Conservation (phyloP, 2,113 vertebrate genomes). For the Oreocharis arfaki region DNA sequence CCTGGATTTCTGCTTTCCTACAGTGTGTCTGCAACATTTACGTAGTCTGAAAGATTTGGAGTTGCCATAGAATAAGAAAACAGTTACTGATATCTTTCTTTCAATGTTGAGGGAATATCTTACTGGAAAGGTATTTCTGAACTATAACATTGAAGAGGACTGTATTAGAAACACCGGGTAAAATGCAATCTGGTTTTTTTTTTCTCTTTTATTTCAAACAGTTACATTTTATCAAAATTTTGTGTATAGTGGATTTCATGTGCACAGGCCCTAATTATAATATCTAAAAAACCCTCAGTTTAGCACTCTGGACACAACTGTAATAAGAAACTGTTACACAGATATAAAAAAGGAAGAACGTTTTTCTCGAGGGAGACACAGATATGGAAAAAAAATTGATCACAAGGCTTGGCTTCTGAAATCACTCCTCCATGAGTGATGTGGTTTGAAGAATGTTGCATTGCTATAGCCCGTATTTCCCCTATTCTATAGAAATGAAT, state of each 20-base stretch:
- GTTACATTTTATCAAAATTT: background rate
- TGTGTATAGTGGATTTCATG: background rate
- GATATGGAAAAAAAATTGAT: background rate
- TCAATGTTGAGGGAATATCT: background rate
- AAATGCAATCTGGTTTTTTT: background rate
- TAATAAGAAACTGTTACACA: background rate
- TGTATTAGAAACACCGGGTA: background rate
- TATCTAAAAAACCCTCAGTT: background rate
- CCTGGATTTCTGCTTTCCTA: background rate
- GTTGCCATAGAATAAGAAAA: background rate
- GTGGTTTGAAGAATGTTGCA: background rate
- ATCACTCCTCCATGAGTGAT: background rate
- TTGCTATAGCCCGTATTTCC: background rate
- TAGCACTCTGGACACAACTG: background rate
- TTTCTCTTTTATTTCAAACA: background rate
- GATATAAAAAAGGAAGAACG: background rate
- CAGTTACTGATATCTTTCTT: background rate
- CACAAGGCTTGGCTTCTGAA: background rate
- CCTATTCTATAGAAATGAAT: background rate
- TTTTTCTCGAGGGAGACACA: background rate
- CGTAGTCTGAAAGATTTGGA: background rate
- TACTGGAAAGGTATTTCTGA: background rate
- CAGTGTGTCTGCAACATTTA: background rate
- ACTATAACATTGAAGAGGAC: background rate
- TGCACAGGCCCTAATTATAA: background rate